Conservation (phyloP, 2,797 vertebrate species). For the Gephyroberyx darwinii region DNA sequence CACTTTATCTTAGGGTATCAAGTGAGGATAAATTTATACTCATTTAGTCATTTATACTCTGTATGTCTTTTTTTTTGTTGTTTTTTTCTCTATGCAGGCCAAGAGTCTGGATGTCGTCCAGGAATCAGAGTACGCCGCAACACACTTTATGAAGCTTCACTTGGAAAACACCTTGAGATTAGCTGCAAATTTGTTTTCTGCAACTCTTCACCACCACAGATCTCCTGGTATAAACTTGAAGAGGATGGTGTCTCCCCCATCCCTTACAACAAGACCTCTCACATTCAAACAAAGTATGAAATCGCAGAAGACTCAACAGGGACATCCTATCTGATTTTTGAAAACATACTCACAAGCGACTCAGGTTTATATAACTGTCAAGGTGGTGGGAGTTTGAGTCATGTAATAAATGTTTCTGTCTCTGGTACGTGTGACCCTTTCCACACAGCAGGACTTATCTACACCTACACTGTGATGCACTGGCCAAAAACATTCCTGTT, state of each 20-base stretch:
- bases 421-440: slow-evolving; percentile 7
- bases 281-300: background rate
- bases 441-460: background rate
- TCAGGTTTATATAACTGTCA: slow-evolving; percentile 11
- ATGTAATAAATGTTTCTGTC: slow-evolving; percentile 5
- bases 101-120: rapidly evolving
- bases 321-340: background rate
- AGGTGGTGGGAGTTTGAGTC: background rate
- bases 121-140: rapidly evolving
- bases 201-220: background rate
- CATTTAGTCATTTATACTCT: background rate
- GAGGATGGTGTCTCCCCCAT: rapidly evolving
- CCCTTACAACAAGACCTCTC: background rate
- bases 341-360: background rate
- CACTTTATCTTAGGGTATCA: background rate
- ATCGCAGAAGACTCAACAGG: rapidly evolving
- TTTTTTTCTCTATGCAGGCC: slow-evolving; percentile 24
- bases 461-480: background rate
- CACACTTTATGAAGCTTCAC: rapidly evolving
- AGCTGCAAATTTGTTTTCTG: slow-evolving; percentile 26
- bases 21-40: too few relatives aligned
- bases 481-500: too few relatives aligned
- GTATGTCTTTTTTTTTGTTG: slow-evolving; percentile 67
- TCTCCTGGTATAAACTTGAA: slow-evolving; percentile 47
- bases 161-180: background rate